Conservation (phyloP, 2,113 vertebrate genomes). For the Pristiophorus japonicus region DNA sequence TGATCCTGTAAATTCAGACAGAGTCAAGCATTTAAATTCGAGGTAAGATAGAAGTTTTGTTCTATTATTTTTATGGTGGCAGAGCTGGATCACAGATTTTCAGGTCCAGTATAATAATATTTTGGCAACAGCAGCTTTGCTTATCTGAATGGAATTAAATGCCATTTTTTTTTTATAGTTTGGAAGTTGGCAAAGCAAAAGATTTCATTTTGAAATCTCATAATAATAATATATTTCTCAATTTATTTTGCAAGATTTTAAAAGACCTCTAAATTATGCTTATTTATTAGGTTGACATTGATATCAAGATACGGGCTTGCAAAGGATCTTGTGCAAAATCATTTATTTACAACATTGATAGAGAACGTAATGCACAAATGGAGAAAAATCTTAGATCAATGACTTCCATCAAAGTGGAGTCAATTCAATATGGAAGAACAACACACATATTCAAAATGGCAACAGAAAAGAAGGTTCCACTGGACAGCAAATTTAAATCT, state of each 20-base stretch:
- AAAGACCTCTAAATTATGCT: not conserved
- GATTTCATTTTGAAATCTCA: not conserved
- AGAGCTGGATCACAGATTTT: not conserved
- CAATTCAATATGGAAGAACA: not conserved
- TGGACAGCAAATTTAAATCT: not conserved
- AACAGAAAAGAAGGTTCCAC: rapidly evolving
- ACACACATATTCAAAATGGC: not conserved
- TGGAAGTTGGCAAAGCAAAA: not conserved
- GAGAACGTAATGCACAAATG: not conserved
- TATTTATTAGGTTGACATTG: slow-evolving; percentile 36
- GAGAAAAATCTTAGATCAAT: not conserved
- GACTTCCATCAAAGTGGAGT: not conserved
- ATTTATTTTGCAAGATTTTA: not conserved
- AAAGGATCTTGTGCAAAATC: slow-evolving; percentile 34
- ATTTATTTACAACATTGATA: slow-evolving; percentile 7
- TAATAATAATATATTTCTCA: not conserved
- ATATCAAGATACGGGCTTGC: slow-evolving; percentile 37
- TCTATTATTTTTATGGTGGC: too few species aligned
- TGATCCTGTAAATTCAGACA: not conserved
- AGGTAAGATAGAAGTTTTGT: not conserved
- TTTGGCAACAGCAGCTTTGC: not conserved
- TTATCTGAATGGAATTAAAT: not conserved
- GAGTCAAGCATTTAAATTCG: not conserved
- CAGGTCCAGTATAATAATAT: not conserved
- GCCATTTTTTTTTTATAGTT: not conserved